Evolutionary conservation across 2,113 vertebrate species (phyloP).

Genomic region (Cheirogaleus medius): DNA sequence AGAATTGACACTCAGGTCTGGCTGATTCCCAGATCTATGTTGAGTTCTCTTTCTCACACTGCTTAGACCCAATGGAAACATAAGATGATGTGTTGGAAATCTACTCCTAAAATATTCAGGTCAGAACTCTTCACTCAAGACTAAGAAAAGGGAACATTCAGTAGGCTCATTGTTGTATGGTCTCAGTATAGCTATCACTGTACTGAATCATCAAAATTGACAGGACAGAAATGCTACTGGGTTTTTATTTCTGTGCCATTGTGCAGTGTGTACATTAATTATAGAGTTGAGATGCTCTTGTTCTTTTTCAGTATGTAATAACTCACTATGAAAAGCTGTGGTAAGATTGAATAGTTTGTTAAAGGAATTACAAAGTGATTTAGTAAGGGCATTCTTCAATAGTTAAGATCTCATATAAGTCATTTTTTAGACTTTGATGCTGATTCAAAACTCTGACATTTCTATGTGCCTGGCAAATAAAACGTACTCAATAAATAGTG

Average conservation of each 20-base stretch:
- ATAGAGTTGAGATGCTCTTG: background rate
- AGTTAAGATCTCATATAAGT: slow-evolving; percentile 27
- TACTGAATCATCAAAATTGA: background rate
- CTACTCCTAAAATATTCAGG: background rate
- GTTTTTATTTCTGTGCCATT: slow-evolving; percentile 9
- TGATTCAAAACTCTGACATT: slow-evolving; percentile 25
- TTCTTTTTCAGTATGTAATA: slow-evolving; percentile 32
- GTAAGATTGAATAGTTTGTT: slow-evolving; percentile 26
- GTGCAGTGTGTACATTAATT: background rate
- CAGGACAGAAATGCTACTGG: background rate
- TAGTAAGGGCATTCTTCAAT: slow-evolving; percentile 23
- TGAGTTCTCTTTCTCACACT: background rate
- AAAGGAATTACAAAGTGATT: slow-evolving; percentile 59
- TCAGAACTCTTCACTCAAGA: background rate
- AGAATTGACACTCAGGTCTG: background rate
- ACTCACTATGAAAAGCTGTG: background rate
- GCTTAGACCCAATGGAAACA: background rate
- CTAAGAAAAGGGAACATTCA: background rate
- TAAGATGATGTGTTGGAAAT: background rate
- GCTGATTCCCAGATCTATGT: background rate
- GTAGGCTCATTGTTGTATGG: background rate
- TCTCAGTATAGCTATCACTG: background rate
- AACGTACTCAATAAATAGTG: slow-evolving; percentile 29
- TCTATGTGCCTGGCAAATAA: background rate
- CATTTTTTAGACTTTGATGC: slow-evolving; percentile 19